phyloP scores from a whole-genome alignment of 2,888 invertebrate genomes.

The Petrophora chlorosata region DNA sequence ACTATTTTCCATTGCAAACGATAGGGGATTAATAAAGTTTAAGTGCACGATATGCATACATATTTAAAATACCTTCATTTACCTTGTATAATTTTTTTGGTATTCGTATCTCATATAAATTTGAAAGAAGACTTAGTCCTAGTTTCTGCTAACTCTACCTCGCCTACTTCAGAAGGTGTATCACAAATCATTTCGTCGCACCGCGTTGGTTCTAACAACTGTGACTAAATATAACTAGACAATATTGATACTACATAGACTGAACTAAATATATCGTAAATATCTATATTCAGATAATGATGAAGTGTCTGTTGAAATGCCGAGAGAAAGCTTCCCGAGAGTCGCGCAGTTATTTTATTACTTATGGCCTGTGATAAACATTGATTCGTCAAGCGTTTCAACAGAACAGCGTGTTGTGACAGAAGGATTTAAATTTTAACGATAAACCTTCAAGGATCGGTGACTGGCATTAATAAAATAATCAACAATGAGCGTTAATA shows the following conservation, averaged over 20 bases:
- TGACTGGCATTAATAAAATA: conserved; percentile 70
- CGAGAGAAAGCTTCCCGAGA: conserved; percentile 30
- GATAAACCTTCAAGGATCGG: conserved; percentile 55
- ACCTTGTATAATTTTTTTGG: no score
- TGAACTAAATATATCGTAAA: conserved; percentile 25
- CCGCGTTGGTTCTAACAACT: conserved; percentile 17
- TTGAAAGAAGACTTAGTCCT: no score
- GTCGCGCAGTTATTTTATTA: conserved; percentile 30
- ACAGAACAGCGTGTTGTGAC: conserved; percentile 46
- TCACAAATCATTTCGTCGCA: background rate
- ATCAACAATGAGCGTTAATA: conserved; percentile 72
- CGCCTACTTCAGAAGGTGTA: background rate
- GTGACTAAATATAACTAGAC: conserved; percentile 34
- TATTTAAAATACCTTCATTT: no score
- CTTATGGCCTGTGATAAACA: conserved; percentile 43
- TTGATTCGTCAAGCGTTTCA: conserved; percentile 53
- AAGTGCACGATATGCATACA: conserved; percentile 30
- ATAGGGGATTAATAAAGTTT: conserved; percentile 32
- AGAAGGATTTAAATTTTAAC: conserved; percentile 44
- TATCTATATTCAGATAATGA: conserved; percentile 22
- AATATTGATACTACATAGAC: conserved; percentile 18
- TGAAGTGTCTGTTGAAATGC: conserved; percentile 29
- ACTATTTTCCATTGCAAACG: conserved; percentile 32
- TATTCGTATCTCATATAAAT: no score
- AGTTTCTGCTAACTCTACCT: background rate